Base-by-base conservation (phyloP, 2,888 invertebrate species). In the Dynastes maya region DNA sequence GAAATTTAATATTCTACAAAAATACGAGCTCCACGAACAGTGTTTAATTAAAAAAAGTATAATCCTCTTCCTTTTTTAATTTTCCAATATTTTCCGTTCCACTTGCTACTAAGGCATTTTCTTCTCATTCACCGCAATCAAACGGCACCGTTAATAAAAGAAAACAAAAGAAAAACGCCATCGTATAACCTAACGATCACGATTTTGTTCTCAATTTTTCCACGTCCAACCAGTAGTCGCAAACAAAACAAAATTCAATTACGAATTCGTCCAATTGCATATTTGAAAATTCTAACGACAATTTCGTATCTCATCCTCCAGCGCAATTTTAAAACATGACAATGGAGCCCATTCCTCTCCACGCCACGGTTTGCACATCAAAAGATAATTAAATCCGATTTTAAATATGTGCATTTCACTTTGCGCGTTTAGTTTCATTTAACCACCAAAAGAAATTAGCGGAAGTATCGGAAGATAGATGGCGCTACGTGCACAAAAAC, bases 171-270 rank as follows among this genome's bases (percentile, higher is more conserved):
- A 16, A 5, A 11, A 61, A 61, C 9, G 29, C 63, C 53, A 16
- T n/a, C 4, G 53, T 16, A 22, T 22, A n/a, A 3, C 53, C n/a
- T 16, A 16, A 53, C 53, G 53, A 16, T 63, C 32, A n/a, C 32
- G n/a, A 32, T 63, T 63, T 63, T 63, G 13, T 29, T 11, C 63
- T 11, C 27, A 8, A 63, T 63, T 37, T 32, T 63, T 29, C 37
- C 63, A 29, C 63, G 27, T 37, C 27, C 8, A 53, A 13, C 53
- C n/a, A 3, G 53, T 0, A 53, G 16, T 45, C n/a, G 32, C n/a
- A 37, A 63, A n/a, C 11, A n/a, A 63, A 29, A 63, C 29, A 29
- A 11, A 29, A 63, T 63, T 63, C 63, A 63, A 63, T 63, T 63
- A 63, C 29, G 5, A 13, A 32, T 8, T 32, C 63, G 13, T 63